Conservation (phyloP, 2,888 invertebrate genomes). For the Conchocele bisecta region DNA sequence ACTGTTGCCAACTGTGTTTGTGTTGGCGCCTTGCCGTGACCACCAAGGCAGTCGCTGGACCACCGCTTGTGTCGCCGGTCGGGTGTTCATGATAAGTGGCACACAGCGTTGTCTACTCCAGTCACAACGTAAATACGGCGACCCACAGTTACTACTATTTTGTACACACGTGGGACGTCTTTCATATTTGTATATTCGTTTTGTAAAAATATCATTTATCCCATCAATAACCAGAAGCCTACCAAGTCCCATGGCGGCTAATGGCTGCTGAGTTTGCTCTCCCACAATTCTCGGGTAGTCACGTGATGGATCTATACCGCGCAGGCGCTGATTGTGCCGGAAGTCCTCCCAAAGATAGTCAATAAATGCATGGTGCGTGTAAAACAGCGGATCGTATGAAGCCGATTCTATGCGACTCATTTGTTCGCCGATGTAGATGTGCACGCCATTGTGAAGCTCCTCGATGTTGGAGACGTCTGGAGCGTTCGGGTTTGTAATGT, state of each 20-base stretch:
- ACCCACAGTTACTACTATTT: slow-evolving; percentile 63
- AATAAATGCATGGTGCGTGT: slow-evolving; percentile 71
- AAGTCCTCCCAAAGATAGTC: slow-evolving; percentile 76
- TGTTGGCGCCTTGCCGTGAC: slow-evolving; percentile 51
- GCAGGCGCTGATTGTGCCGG: slow-evolving; percentile 61
- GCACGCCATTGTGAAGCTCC: slow-evolving; percentile 70
- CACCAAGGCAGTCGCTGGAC: slow-evolving; percentile 58
- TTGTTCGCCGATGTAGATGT: slow-evolving; percentile 71
- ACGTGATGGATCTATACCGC: slow-evolving; percentile 62
- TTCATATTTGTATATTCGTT: slow-evolving; percentile 63
- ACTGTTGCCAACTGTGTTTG: slow-evolving; percentile 14
- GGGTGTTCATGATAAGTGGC: slow-evolving; percentile 63
- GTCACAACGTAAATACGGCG: slow-evolving; percentile 69
- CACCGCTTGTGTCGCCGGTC: slow-evolving; percentile 16
- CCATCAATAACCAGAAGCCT: slow-evolving; percentile 69
- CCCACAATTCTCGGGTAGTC: slow-evolving; percentile 68
- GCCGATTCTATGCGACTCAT: slow-evolving; percentile 72
- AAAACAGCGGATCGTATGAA: slow-evolving; percentile 73
- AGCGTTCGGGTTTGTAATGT: slow-evolving; percentile 64
- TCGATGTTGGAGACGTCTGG: slow-evolving; percentile 68
- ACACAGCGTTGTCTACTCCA: slow-evolving; percentile 65
- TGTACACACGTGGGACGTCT: slow-evolving; percentile 60
- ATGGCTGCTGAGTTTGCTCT: slow-evolving; percentile 61
- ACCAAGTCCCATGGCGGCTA: slow-evolving; percentile 69
- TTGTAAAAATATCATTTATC: slow-evolving; percentile 65